These are phyloP conservation scores for Poecilus cupreus DNA, from an alignment of 2,888 invertebrate genomes.

Conservation along the genomic window DNA sequence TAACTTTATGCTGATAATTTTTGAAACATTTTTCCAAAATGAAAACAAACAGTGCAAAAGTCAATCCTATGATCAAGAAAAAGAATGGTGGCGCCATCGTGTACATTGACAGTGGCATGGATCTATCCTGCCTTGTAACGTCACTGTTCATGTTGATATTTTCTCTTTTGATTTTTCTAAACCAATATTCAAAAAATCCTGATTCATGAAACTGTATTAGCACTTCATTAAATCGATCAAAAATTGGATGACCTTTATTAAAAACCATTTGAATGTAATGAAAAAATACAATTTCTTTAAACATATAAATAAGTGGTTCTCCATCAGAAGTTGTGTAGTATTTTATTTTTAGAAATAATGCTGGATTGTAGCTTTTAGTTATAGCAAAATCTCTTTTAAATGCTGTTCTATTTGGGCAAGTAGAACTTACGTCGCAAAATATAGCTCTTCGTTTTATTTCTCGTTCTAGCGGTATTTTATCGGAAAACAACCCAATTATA, in stretches of 20 bases:
- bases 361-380: conserved; percentile 28
- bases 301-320: conserved; percentile 27
- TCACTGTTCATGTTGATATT: not conserved
- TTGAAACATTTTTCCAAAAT: conserved; percentile 29
- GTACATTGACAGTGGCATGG: not conserved
- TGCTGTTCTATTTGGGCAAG: conserved; percentile 47
- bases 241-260: conserved; percentile 35
- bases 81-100: conserved; percentile 27
- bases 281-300: conserved; percentile 26
- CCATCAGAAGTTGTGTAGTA: conserved; percentile 39
- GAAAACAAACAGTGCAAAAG: conserved; percentile 13
- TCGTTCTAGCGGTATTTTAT: not conserved
- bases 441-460: not conserved
- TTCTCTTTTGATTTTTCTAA: conserved; percentile 16
- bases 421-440: conserved; percentile 23
- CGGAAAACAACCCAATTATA: conserved; percentile 9
- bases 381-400: conserved; percentile 46
- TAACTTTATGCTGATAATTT: not conserved
- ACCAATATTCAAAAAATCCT: conserved; percentile 47
- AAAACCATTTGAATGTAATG: conserved; percentile 44
- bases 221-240: conserved; percentile 25
- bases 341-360: conserved; percentile 7
- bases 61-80: conserved; percentile 15
- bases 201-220: conserved; percentile 15
- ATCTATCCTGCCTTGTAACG: not conserved